phyloP scores from a whole-genome alignment of 1,140 invertebrate genomes.

The Oryctes rhinoceros region DNA sequence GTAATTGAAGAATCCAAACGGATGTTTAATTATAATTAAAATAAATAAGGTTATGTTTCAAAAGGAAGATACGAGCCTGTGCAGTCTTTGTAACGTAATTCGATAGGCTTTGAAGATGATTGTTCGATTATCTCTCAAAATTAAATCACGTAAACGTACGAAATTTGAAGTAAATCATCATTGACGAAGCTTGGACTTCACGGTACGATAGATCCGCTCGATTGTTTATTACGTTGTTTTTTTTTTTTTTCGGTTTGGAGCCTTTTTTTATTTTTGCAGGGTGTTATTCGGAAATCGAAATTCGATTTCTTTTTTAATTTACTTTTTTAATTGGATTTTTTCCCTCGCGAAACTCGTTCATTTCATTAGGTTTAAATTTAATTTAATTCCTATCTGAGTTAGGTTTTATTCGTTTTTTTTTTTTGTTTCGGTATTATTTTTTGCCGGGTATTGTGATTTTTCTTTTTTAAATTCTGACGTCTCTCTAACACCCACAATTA shows the following conservation, averaged over 20 bases:
- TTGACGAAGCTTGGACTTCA: background rate
- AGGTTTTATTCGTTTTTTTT: background rate
- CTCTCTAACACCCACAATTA: no score
- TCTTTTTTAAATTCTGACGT: no score
- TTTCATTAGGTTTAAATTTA: slow-evolving; percentile 27
- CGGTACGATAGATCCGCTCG: background rate
- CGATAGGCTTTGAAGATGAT: no score
- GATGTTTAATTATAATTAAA: no score
- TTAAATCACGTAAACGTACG: no score
- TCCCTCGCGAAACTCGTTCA: background rate
- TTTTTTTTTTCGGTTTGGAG: background rate
- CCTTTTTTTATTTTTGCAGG: background rate
- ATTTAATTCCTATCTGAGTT: slow-evolving; percentile 2
- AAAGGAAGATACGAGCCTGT: no score
- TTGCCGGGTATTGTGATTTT: no score
- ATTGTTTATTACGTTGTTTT: slow-evolving; percentile 1
- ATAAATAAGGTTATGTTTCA: no score
- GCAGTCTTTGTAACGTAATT: no score
- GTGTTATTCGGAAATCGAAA: slow-evolving; percentile 23
- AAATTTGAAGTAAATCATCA: no score
- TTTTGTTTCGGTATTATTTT: background rate
- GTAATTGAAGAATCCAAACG: no score
- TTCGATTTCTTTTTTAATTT: slow-evolving; percentile 29
- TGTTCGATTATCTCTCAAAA: no score
- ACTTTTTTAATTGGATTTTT: slow-evolving; percentile 32